These are phyloP conservation scores for Carettochelys insculpta DNA, from an alignment of 2,113 vertebrate genomes.

Conservation along the genomic window DNA sequence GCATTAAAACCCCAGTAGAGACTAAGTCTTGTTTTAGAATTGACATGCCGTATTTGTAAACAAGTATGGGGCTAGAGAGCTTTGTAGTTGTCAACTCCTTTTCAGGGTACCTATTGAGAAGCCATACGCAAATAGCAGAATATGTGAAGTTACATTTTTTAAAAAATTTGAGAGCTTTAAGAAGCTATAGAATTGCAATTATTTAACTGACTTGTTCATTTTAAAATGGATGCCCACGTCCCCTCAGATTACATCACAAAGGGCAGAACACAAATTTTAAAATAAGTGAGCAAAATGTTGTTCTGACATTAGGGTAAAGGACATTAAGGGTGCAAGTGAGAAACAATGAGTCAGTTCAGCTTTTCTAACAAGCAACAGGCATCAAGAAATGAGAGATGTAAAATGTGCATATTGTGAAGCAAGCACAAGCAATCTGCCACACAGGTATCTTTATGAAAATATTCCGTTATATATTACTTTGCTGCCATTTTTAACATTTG, in stretches of 20 bases:
- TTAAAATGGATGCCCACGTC: neutral
- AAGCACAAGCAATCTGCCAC: neutral
- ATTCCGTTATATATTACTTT: neutral
- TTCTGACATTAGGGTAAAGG: neutral
- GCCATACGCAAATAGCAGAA: neutral
- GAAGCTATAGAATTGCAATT: neutral
- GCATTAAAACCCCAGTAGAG: neutral
- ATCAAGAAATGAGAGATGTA: neutral
- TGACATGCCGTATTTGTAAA: neutral
- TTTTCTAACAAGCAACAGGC: constrained; percentile 64
- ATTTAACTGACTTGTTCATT: constrained; percentile 34
- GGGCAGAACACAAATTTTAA: constrained; percentile 62
- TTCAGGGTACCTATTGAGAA: neutral
- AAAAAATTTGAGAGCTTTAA: neutral
- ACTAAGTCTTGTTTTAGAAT: neutral
- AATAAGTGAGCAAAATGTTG: constrained; percentile 39
- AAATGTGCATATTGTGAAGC: neutral
- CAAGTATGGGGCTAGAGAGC: neutral
- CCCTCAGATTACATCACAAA: constrained; percentile 29
- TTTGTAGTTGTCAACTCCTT: neutral
- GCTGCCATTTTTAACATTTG: neutral
- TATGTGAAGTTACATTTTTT: neutral
- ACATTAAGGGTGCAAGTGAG: constrained; percentile 64
- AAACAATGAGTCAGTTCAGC: constrained; percentile 62
- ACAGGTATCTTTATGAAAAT: neutral